A percentile compares a stretch with the other conserved stretches of the same genome.
These are phyloP conservation scores for Silvanus unidentatus DNA, from an alignment of 2,888 invertebrate species.

Conservation along the genomic window DNA sequence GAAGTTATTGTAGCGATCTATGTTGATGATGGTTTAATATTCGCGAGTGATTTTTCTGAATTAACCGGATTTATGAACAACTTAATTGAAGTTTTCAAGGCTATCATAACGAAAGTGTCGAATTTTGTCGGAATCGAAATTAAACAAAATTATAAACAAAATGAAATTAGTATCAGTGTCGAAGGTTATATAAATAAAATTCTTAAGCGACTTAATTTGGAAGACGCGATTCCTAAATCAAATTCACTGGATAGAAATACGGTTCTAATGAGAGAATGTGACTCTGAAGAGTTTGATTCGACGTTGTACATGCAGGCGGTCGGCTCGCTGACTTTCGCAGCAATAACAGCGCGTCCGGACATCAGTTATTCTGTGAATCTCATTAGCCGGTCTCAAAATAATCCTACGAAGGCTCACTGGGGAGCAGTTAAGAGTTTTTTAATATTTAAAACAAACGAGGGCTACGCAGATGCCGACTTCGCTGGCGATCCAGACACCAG, in stretches of 20 bases:
- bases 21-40: constrained; percentile 2
- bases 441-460: constrained; percentile 2
- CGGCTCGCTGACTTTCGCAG: constrained; percentile 18
- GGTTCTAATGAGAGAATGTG: no score
- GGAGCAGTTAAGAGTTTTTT: neutral
- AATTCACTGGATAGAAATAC: neutral
- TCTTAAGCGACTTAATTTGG: neutral
- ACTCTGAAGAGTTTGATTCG: no score
- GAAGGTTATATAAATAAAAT: neutral
- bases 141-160: neutral
- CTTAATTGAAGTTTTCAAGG: no score
- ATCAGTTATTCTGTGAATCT: constrained; percentile 21
- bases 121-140: neutral
- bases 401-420: neutral
- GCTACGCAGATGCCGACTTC: constrained; percentile 1
- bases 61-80: neutral
- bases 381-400: constrained; percentile 15
- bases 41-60: neutral
- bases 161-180: neutral
- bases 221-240: neutral
- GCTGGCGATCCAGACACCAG: constrained; percentile 3
- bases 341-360: constrained; percentile 19
- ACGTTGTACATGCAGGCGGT: constrained; percentile 18
- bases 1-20: neutral
- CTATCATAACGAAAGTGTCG: no score